phyloP scores from a whole-genome alignment of 2,113 vertebrate genomes.

The Piaya cayana region DNA sequence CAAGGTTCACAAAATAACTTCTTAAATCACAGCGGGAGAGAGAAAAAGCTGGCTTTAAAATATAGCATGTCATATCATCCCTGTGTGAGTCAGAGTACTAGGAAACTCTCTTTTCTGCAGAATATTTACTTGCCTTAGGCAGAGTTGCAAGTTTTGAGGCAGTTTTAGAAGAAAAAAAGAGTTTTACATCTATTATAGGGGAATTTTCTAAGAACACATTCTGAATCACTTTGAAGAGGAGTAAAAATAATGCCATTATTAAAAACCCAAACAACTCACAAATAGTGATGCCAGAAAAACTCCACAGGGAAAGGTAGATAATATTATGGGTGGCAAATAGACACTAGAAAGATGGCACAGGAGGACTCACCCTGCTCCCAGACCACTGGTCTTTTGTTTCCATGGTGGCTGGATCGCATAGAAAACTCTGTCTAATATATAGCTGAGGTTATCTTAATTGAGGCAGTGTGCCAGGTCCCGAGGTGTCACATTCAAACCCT shows the following conservation, averaged over 20 bases:
- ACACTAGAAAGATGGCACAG: not conserved
- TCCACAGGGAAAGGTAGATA: not conserved
- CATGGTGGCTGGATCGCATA: not conserved
- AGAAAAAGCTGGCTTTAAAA: not conserved
- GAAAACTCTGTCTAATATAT: not conserved
- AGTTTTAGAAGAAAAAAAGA: not conserved
- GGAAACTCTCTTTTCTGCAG: not conserved
- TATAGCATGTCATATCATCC: not conserved
- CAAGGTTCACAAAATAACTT: not conserved
- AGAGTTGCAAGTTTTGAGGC: not conserved
- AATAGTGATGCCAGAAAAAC: not conserved
- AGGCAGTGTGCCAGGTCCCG: not conserved
- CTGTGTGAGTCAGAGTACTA: not conserved
- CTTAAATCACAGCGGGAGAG: not conserved
- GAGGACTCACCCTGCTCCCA: not conserved
- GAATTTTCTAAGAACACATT: not conserved
- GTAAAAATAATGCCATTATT: not conserved
- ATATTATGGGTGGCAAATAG: not conserved
- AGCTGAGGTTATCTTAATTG: not conserved
- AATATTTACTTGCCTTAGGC: conserved; percentile 2
- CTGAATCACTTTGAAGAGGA: not conserved
- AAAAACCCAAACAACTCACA: too few species aligned
- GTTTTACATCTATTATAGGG: not conserved
- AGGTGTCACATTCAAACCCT: not conserved
- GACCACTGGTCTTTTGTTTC: not conserved